Conservation (phyloP, 2,113 vertebrate genomes). For the Brienomyrus brachyistius region DNA sequence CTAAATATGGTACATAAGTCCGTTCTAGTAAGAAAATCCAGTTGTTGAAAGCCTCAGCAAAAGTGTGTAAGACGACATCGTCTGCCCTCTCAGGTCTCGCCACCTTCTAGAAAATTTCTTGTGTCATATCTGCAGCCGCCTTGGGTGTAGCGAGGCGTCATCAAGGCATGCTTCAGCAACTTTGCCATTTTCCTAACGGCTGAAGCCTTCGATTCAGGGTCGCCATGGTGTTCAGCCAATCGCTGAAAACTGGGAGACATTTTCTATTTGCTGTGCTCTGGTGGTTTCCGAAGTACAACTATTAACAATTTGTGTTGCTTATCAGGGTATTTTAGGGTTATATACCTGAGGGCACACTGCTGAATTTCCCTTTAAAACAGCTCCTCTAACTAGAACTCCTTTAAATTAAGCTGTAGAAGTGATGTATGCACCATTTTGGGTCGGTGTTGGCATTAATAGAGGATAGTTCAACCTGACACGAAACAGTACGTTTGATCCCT, state of each 20-base stretch:
- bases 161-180: neutral
- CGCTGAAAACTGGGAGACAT: neutral
- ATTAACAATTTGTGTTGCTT: neutral
- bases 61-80: neutral
- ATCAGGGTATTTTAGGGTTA: neutral
- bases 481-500: neutral
- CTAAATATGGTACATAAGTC: neutral
- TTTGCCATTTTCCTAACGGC: neutral
- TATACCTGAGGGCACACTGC: neutral
- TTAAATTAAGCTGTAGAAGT: neutral
- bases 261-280: neutral
- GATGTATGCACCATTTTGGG: neutral
- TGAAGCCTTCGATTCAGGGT: neutral
- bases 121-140: neutral
- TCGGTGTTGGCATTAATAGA: neutral
- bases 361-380: neutral
- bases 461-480: neutral
- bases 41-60: neutral
- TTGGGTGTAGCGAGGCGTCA: neutral
- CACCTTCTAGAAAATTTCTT: neutral
- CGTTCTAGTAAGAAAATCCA: neutral
- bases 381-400: neutral
- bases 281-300: neutral
- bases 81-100: neutral
- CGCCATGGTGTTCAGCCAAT: neutral